Percentiles rank a stretch among this genome's conserved stretches.
Evolutionary conservation across 1,140 invertebrate species (phyloP).

Genomic region (Hermatobates lingyangjiaoensis): DNA sequence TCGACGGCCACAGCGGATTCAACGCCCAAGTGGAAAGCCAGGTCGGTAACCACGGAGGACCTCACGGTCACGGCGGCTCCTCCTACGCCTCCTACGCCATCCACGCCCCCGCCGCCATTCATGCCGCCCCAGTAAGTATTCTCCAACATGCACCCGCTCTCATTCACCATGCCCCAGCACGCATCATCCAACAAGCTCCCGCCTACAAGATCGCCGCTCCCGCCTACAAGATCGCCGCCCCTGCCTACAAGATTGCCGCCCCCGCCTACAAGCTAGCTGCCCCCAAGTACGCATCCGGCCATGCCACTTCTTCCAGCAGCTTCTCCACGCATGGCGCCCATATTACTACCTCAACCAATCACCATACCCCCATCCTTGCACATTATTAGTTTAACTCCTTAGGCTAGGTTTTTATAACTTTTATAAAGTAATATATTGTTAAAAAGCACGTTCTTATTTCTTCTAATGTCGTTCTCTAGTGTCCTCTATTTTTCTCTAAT

Average conservation of each 20-base stretch:
- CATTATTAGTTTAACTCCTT: no score
- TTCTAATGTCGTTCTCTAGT: no score
- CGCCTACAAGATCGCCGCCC: not conserved
- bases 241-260: not conserved
- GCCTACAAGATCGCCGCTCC: not conserved
- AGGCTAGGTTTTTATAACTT: no score
- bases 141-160: not conserved
- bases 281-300: not conserved
- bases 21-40: conserved; percentile 22
- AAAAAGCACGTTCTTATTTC: no score
- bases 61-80: not conserved
- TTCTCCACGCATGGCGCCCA: not conserved
- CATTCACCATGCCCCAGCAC: not conserved
- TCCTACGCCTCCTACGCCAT: conserved; percentile 22
- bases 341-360: not conserved
- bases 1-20: conserved; percentile 25
- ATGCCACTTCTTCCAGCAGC: not conserved
- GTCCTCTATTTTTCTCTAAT: no score
- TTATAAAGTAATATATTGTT: no score
- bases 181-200: not conserved
- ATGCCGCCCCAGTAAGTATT: not conserved
- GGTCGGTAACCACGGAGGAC: not conserved
- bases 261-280: not conserved
- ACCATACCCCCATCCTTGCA: not conserved
- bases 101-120: conserved; percentile 24